Base-by-base conservation (phyloP, 1,140 invertebrate species). In the Daktulosphaira vitifoliae region DNA sequence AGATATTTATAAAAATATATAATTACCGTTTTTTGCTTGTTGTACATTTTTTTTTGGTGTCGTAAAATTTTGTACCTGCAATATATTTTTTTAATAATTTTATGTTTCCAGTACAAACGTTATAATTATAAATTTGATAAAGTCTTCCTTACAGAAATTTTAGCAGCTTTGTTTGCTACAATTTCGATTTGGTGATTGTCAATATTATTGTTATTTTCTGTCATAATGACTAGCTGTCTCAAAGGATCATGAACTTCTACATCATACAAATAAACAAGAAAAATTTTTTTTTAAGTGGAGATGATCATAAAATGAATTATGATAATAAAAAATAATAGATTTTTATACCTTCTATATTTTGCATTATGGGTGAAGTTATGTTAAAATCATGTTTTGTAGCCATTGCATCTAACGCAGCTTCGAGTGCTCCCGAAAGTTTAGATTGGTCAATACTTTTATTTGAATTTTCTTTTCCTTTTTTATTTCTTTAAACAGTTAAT, bases 381-480 rank as follows among this genome's bases (percentile, higher is more conserved):
- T 80, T 81, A 18, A 87, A 71, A 69, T 88, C 85, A 68, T 87
- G 83, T 13, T 86, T 81, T 71, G 88, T 89, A 0, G 85, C 81
- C 78, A 90, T 85, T 59, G 89, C 86, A 71, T 90, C 88, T 62
- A 90, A 79, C n/a, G 88, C 87, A 11, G 84, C 82, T 7, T 82
- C 83, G 23, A 88, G 73, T 1, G 84, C 85, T 25, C 79, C 82
- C 29, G 66, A 68, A 59, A 69, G 68, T 5, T 29, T 25, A 13
- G 38, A 65, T 25, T 48, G 39, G 18, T 53, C 20, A n/a, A 50
- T 33, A 44, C 48, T 44, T 53, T 9, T 8, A 18, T 37, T 59
- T 53, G 5, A 33, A 56, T 26, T 59, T 54, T 2, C 15, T 33
- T 15, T 53, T 66, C 9, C 44, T 66, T 33, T 53, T 46, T n/a